phyloP scores from a whole-genome alignment of 1,140 invertebrate genomes.

The Linepithema humile region DNA sequence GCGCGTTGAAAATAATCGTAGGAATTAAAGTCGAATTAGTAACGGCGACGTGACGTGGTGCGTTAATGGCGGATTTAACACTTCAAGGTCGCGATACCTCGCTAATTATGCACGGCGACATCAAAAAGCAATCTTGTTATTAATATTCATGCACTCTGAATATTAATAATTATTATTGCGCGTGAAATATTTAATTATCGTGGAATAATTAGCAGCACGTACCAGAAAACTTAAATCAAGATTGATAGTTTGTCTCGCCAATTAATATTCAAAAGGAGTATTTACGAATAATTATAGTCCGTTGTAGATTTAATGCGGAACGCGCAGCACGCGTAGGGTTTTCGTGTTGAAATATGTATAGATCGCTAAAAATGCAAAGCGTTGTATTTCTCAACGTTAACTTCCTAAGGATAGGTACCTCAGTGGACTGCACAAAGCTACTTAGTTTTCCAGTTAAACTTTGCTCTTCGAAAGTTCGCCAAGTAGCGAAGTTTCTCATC shows the following conservation, averaged over 20 bases:
- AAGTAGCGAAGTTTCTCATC: background rate
- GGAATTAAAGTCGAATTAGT: conserved; percentile 68
- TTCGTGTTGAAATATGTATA: conserved; percentile 31
- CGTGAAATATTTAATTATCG: conserved; percentile 34
- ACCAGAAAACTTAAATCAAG: conserved; percentile 22
- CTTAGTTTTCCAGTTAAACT: conserved; percentile 53
- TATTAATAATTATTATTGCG: conserved; percentile 38
- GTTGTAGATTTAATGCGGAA: no score
- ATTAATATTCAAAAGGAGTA: conserved; percentile 40
- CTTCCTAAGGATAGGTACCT: conserved; percentile 12
- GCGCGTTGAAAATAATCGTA: conserved; percentile 64
- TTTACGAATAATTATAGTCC: no score
- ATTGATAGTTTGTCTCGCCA: conserved; percentile 17
- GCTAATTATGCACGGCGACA: conserved; percentile 14
- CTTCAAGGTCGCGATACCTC: conserved; percentile 32
- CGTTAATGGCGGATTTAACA: conserved; percentile 53
- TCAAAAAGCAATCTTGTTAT: conserved; percentile 32
- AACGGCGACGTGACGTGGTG: conserved; percentile 42
- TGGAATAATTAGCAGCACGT: conserved; percentile 16
- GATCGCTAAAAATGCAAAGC: conserved; percentile 41
- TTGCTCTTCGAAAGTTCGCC: conserved; percentile 37
- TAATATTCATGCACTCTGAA: conserved; percentile 27
- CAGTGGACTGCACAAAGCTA: conserved; percentile 34
- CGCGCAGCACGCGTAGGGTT: background rate
- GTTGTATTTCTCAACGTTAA: conserved; percentile 31